These are phyloP conservation scores for Agrypnus murinus DNA, from an alignment of 2,888 invertebrate species.

Conservation along the genomic window DNA sequence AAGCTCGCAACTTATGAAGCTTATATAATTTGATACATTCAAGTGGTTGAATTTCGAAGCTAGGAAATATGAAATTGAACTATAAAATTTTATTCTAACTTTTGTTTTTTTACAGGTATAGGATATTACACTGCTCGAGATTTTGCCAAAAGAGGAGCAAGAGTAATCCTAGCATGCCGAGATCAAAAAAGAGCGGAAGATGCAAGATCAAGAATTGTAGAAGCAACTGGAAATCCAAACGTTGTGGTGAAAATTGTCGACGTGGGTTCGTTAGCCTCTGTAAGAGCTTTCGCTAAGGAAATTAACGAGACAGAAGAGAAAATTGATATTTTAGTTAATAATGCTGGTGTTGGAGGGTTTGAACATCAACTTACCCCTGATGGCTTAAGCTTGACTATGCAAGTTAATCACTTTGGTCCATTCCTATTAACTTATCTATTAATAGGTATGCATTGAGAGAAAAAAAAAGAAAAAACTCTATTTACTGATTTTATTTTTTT, in stretches of 20 bases:
- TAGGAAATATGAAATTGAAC: too few relatives aligned
- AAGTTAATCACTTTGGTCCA: constrained; percentile 83
- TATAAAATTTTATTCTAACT: too few relatives aligned
- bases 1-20: too few relatives aligned
- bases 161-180: constrained; percentile 74
- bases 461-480: too few relatives aligned
- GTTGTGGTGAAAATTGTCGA: constrained; percentile 71
- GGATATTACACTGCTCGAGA: constrained; percentile 69
- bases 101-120: constrained; percentile 68
- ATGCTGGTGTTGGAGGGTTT: constrained; percentile 75
- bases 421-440: constrained; percentile 82
- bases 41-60: too few relatives aligned
- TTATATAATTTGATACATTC: too few relatives aligned
- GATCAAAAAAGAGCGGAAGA: constrained; percentile 64
- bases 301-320: constrained; percentile 73
- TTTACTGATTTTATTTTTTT: constrained; percentile 38
- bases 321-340: constrained; percentile 79
- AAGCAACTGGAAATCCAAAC: constrained; percentile 64
- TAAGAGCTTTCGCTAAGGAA: constrained; percentile 76
- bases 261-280: constrained; percentile 73
- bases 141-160: constrained; percentile 69
- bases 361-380: constrained; percentile 75
- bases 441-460: constrained; percentile 66
- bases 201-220: constrained; percentile 59
- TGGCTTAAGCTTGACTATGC: constrained; percentile 79